Evolutionary conservation across 2,113 vertebrate genomes (phyloP).

Genomic region (Cardinalis cardinalis): DNA sequence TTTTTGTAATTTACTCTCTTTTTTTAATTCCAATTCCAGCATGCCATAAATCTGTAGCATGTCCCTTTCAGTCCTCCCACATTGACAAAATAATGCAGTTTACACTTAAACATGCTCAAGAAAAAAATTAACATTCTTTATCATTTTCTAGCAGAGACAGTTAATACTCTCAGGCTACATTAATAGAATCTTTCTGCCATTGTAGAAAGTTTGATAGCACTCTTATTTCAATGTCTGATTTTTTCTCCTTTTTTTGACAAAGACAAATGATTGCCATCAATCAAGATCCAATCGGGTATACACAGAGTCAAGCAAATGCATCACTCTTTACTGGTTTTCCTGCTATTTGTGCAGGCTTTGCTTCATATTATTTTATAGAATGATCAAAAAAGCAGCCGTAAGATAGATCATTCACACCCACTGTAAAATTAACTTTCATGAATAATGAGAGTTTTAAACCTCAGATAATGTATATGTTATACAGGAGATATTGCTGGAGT

Average conservation of each 20-base stretch:
- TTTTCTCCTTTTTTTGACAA: constrained; percentile 84
- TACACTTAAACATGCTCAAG: constrained; percentile 70
- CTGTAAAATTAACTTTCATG: constrained; percentile 87
- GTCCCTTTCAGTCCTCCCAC: constrained; percentile 53
- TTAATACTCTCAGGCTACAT: constrained; percentile 78
- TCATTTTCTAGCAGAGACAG: constrained; percentile 78
- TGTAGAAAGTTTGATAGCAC: constrained; percentile 89
- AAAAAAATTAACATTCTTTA: constrained; percentile 81
- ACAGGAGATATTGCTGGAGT: constrained; percentile 77
- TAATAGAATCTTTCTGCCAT: constrained; percentile 84
- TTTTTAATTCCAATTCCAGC: constrained; percentile 47
- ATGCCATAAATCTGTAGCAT: constrained; percentile 67
- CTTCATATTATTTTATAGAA: constrained; percentile 85
- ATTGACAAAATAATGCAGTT: constrained; percentile 73
- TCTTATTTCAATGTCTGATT: constrained; percentile 85
- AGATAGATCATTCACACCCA: constrained; percentile 86
- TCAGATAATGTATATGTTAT: constrained; percentile 82
- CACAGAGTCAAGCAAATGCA: constrained; percentile 76
- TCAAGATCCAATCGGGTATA: constrained; percentile 86
- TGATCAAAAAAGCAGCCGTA: constrained; percentile 80
- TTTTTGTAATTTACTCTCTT: constrained; percentile 1
- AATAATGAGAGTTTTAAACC: constrained; percentile 87
- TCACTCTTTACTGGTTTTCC: constrained; percentile 82
- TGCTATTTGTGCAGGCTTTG: constrained; percentile 81
- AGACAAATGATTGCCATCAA: constrained; percentile 92